These are phyloP conservation scores for Drosophila emarginata DNA, from an alignment of 2,888 invertebrate species.

Conservation along the genomic window DNA sequence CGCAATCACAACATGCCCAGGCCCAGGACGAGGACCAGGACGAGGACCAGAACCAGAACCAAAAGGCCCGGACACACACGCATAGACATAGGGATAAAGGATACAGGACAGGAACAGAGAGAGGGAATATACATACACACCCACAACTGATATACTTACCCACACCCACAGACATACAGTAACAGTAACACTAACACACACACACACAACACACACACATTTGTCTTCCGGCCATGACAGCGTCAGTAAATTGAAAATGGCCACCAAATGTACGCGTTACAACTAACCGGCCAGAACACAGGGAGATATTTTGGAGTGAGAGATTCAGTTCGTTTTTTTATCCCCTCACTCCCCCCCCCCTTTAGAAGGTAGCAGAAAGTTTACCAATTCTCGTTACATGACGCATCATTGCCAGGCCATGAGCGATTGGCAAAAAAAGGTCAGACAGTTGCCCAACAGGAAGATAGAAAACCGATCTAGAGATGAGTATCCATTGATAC, in stretches of 20 bases:
- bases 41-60: constrained; percentile 19
- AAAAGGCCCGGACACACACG: constrained; percentile 1
- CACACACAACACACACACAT: constrained; percentile 43
- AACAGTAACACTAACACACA: not conserved
- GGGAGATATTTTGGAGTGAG: not conserved
- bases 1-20: constrained; percentile 65
- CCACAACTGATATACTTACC: not conserved
- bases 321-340: constrained; percentile 5
- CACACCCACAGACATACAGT: constrained; percentile 10
- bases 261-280: constrained; percentile 50
- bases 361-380: constrained; percentile 44
- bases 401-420: constrained; percentile 47
- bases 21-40: constrained; percentile 16
- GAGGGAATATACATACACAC: not conserved
- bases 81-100: no score
- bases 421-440: constrained; percentile 35
- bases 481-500: not conserved
- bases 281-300: constrained; percentile 7
- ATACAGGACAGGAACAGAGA: no score
- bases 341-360: no score
- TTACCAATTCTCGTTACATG: constrained; percentile 60
- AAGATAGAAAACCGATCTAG: not conserved
- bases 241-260: constrained; percentile 73
- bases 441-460: not conserved
- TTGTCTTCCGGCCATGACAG: constrained; percentile 71